Evolutionary conservation across 2,797 vertebrate species (phyloP).

Genomic region (Thamnophis elegans): DNA sequence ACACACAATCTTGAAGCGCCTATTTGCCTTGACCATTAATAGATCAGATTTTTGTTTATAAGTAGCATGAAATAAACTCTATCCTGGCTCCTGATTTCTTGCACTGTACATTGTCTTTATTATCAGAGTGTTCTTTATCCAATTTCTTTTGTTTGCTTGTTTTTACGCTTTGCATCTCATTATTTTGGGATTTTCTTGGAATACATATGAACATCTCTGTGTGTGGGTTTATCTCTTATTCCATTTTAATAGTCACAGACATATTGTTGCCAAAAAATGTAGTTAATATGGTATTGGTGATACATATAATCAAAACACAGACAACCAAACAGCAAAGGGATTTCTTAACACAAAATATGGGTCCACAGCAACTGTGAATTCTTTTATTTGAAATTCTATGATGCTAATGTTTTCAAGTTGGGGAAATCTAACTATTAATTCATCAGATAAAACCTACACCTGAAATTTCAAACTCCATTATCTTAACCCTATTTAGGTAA

Average conservation of each 20-base stretch:
- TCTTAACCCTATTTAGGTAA: not conserved
- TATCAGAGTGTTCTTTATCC: not conserved
- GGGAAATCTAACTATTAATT: conserved; percentile 39
- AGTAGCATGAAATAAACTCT: not conserved
- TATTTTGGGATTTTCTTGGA: not conserved
- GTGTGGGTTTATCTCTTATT: not conserved
- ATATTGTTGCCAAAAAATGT: not conserved
- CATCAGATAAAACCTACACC: not conserved
- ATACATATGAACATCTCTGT: not conserved
- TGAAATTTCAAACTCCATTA: conserved; percentile 11
- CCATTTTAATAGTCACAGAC: not conserved
- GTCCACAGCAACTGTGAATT: conserved; percentile 37
- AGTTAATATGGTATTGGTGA: not conserved
- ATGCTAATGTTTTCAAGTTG: conserved; percentile 39
- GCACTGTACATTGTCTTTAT: not conserved
- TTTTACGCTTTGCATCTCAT: not conserved
- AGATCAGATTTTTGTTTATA: not conserved
- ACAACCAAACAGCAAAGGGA: conserved; percentile 32
- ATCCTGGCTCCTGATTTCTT: not conserved
- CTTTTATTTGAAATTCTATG: conserved; percentile 42
- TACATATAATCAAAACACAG: conserved; percentile 27
- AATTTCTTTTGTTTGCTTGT: not conserved
- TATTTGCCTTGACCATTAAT: not conserved
- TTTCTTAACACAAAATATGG: conserved; percentile 45
- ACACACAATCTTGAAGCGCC: not conserved